Percentiles rank a stretch among this genome's conserved stretches.
These are phyloP conservation scores for Malaclemys terrapin DNA, from an alignment of 2,113 vertebrate species.

Conservation along the genomic window DNA sequence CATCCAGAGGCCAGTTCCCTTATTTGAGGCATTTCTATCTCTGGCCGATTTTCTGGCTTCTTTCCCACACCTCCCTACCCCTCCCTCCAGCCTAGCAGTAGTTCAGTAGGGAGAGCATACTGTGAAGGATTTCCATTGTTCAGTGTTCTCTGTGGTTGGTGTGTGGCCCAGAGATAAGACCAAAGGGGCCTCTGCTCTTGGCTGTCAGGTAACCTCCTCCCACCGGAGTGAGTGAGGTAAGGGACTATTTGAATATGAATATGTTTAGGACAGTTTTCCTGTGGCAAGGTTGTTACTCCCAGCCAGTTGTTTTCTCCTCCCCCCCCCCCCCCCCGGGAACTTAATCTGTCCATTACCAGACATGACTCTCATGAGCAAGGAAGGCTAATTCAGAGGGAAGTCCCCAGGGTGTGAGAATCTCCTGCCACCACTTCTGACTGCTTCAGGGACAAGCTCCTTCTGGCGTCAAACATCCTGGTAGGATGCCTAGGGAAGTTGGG, in stretches of 20 bases:
- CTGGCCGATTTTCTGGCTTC: background rate
- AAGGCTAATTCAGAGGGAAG: background rate
- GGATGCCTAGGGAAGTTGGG: background rate
- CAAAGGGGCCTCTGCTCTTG: background rate
- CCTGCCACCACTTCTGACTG: background rate
- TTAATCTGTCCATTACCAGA: background rate
- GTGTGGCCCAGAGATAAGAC: background rate
- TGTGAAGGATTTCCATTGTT: background rate
- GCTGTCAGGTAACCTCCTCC: background rate
- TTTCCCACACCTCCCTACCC: background rate
- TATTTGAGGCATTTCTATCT: background rate
- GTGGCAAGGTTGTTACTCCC: background rate
- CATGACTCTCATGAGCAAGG: background rate
- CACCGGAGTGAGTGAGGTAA: background rate
- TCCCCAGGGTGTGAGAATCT: background rate
- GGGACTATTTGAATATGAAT: background rate
- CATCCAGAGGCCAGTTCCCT: background rate
- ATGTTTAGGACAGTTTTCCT: background rate
- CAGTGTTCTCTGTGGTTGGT: background rate
- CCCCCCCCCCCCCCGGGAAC: background rate
- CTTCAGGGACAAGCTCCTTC: background rate
- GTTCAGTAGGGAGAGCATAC: too few relatives aligned
- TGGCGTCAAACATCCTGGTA: background rate
- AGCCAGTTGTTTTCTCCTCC: background rate
- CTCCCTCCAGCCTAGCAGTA: too few relatives aligned